Conservation (phyloP, 1,140 invertebrate genomes). For the Lepidurus apus region DNA sequence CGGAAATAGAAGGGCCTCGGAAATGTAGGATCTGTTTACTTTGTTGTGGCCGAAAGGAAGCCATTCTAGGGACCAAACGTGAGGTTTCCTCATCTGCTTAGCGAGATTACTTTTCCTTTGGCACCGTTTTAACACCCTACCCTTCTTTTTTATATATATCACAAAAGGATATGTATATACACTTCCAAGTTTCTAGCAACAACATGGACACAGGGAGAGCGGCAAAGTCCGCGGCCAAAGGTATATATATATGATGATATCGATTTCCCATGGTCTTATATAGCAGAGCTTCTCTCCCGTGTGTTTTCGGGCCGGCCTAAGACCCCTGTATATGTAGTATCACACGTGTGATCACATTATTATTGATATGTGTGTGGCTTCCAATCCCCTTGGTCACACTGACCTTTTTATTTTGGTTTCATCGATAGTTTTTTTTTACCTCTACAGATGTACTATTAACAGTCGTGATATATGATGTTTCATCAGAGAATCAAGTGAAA, state of each 20-base stretch:
- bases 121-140: background rate
- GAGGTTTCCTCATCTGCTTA: constrained; percentile 16
- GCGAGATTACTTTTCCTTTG: background rate
- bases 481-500: too few relatives aligned
- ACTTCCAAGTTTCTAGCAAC: background rate
- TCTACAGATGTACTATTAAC: background rate
- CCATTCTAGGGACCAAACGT: background rate
- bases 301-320: background rate
- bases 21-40: background rate
- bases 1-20: background rate
- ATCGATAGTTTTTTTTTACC: background rate
- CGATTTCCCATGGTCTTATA: background rate
- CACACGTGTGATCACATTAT: constrained; percentile 1
- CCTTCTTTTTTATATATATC: background rate
- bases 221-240: background rate
- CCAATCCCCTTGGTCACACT: background rate
- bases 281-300: background rate
- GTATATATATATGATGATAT: background rate
- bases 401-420: background rate
- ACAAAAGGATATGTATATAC: background rate
- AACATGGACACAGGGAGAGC: background rate
- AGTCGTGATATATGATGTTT: too few relatives aligned
- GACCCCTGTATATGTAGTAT: background rate
- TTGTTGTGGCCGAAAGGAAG: background rate
- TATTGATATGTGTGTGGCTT: constrained; percentile 17